phyloP scores from a whole-genome alignment of 2,113 vertebrate genomes.

The Grus americana region DNA sequence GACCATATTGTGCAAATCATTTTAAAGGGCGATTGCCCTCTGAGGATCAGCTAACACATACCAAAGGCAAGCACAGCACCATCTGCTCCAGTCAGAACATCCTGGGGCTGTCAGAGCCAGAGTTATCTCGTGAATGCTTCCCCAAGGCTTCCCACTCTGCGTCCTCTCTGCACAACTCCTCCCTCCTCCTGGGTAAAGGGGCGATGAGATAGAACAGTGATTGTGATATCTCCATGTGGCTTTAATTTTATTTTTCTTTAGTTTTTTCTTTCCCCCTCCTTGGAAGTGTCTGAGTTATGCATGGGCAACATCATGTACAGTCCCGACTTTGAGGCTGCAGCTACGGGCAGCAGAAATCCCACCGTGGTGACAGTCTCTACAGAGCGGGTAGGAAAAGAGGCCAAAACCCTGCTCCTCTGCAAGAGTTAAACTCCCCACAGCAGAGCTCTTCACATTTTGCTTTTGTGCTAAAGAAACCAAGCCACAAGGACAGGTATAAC shows the following conservation, averaged over 20 bases:
- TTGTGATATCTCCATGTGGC: fast-evolving
- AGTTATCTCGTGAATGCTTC: background rate
- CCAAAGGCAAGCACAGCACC: background rate
- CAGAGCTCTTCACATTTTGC: background rate
- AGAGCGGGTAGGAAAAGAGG: background rate
- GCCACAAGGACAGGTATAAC: background rate
- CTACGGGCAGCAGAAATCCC: background rate
- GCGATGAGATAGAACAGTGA: background rate
- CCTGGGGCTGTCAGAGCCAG: background rate
- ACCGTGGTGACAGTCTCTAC: background rate
- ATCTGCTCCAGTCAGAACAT: background rate
- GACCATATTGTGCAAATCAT: background rate
- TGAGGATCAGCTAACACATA: background rate
- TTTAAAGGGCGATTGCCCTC: background rate
- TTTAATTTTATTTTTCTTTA: background rate
- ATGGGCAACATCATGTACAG: background rate
- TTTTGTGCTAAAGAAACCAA: background rate
- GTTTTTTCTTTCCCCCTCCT: fast-evolving
- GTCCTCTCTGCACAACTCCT: background rate
- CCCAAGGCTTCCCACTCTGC: background rate
- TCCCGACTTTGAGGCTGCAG: background rate
- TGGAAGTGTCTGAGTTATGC: background rate
- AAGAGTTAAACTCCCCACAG: background rate
- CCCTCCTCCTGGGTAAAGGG: background rate
- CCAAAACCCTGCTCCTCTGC: background rate